phyloP scores from a whole-genome alignment of 2,113 vertebrate species.

The Burhinus oedicnemus region DNA sequence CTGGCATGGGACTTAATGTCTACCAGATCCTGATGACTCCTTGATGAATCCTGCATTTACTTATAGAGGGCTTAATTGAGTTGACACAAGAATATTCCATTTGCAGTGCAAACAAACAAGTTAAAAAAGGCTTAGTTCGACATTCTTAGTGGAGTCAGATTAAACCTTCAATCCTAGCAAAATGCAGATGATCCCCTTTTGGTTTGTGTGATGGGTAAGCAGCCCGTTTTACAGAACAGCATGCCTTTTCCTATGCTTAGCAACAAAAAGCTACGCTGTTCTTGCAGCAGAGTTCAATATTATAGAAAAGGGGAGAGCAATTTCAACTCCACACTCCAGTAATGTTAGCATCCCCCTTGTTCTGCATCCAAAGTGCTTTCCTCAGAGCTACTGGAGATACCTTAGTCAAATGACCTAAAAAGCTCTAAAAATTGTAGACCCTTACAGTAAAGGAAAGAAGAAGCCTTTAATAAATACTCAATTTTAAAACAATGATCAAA shows the following conservation, averaged over 20 bases:
- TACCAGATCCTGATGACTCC: not conserved
- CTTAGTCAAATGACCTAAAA: not conserved
- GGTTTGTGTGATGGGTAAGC: not conserved
- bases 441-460: not conserved
- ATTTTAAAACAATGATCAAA: not conserved
- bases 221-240: not conserved
- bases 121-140: not conserved
- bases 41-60: not conserved
- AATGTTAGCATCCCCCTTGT: not conserved
- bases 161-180: not conserved
- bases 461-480: not conserved
- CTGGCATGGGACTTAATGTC: not conserved
- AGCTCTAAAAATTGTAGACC: not conserved
- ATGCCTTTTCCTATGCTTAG: not conserved
- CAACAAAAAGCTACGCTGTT: not conserved
- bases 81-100: slow-evolving; percentile 9
- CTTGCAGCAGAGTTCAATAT: not conserved
- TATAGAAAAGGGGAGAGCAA: fast-evolving
- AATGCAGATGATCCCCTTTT: not conserved
- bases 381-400: not conserved
- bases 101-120: not conserved
- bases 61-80: not conserved
- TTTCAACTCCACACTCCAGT: not conserved
- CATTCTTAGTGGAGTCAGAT: not conserved
- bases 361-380: not conserved